Base-by-base conservation (phyloP, 2,113 vertebrate species). In the Okapia johnstoni region DNA sequence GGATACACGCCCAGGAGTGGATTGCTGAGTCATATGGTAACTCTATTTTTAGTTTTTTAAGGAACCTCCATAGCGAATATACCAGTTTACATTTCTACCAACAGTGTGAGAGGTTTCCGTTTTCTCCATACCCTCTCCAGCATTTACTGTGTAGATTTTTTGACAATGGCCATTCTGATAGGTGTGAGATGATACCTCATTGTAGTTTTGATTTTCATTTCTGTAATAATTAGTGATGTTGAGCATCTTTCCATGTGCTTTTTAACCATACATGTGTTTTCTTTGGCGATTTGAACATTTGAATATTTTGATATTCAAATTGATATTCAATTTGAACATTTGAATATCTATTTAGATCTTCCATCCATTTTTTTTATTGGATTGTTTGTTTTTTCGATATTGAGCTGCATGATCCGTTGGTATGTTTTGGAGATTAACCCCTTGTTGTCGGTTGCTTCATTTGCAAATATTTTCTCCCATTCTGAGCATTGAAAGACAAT, bases 401-500 rank as follows among this genome's bases (percentile, higher is more conserved):
- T 73, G 66, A 73, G 21, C n/a, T 73, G 66, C 66, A 2, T 73
- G 40, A 73, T 73, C 66, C 21, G 5, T 40, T 73, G 66, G 36
- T 40, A 40, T 25, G 21, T 25, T 73, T 73, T 73, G 19, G 19
- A 73, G 36, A 73, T 73, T 73, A 73, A 73, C 21, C 36, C 19
- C 21, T 40, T 73, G 66, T 73, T 73, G 66, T 73, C 8, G 0
- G 19, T 40, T 13, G 70, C 40, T 76, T 76, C 40, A 43, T 76
- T 76, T 76, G 70, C 70, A 76, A 43, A 76, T 76, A 43, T 76
- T 26, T 76, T 76, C 70, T 76, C 40, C 40, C 70, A 76, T 76
- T 43, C 40, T 76, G 70, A 76, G 70, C 13, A 23, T 7, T 76
- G 70, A 26, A 99, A 93, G 99, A 99, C 84, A 99, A 99, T 98